Evolutionary conservation across 2,797 vertebrate genomes (phyloP), one percentile per base, ranked within the genome.

Genomic region (Synaphobranchus kaupii): DNA sequence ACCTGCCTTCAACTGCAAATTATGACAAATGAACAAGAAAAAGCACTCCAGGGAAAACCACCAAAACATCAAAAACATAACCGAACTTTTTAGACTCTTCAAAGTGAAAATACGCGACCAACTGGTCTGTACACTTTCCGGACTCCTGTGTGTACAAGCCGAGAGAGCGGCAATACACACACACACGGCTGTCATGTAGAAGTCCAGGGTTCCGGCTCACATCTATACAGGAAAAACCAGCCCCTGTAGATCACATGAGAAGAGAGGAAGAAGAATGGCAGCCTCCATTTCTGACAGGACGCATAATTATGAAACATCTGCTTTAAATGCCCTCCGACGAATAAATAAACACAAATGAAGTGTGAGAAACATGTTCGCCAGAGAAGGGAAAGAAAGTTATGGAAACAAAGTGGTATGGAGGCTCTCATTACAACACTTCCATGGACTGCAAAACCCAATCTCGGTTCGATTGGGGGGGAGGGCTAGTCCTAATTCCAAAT

Each of bases 201-300:
- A 48, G 44, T 22, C 34, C 76, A 25, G 28, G 76, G 76, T 50
- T 50, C 44, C 47, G 22, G 78, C 47, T 80, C 68, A 44, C 47
- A 48, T 81, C 78, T 12, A 31, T 20, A 81, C 76, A 81, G 78
- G 44, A 81, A 81, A 81, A 81, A 81, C 78, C 50, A 81, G 78
- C 78, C 25, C 78, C 20, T 48, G 44, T 81, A n/a, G 20, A 12
- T 81, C 78, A 81, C 78, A 81, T 48, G 76, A 80, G 76, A 13
- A 50, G 47, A 8, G 39, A 25, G 22, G 76, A 25, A 20, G 76
- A 15, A 80, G 47, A 48, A 48, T 25, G 44, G 44, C 44, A 25
- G 44, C 4, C 44, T 50, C 73, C 31, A 22, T 31, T 81, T 81
- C 44, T 81, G 78, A 81, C 47, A 81, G 78, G 78, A 50, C 39